Conservation (phyloP, 2,797 vertebrate genomes). For the Eupleurogrammus muticus region DNA sequence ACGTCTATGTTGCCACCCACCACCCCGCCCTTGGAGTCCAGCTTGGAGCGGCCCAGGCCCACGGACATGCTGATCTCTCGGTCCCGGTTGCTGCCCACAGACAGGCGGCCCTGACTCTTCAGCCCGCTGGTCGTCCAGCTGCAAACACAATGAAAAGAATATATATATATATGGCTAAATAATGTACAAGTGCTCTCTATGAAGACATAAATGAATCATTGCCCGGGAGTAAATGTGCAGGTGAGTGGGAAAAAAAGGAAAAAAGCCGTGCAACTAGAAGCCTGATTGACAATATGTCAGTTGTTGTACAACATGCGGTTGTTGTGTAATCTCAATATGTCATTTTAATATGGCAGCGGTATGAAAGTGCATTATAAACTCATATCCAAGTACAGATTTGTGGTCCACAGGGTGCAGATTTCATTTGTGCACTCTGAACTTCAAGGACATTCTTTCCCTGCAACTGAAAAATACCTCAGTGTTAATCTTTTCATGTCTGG, state of each 20-base stretch:
- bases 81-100: conserved; percentile 97
- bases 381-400: not conserved
- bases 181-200: conserved; percentile 42
- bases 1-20: conserved; percentile 99
- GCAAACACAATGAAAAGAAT: not conserved
- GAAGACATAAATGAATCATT: conserved; percentile 51
- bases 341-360: not conserved
- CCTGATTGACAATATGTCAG: conserved; percentile 9
- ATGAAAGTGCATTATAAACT: no score
- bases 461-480: no score
- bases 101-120: conserved; percentile 98
- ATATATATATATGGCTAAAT: no score
- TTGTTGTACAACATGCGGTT: not conserved
- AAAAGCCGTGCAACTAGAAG: not conserved
- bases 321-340: not conserved
- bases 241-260: conserved; percentile 5
- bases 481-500: conserved; percentile 4
- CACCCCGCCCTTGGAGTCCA: conserved; percentile 98
- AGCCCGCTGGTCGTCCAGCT: conserved; percentile 99
- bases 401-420: no score
- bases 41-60: conserved; percentile 95
- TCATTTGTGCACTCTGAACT: no score
- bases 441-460: no score
- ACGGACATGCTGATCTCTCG: conserved; percentile 99
- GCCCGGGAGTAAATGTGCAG: conserved; percentile 35